These are phyloP conservation scores for Echinarachnius parma DNA, from an alignment of 53 echinoderm and acorn worm genomes.

Conservation along the genomic window DNA sequence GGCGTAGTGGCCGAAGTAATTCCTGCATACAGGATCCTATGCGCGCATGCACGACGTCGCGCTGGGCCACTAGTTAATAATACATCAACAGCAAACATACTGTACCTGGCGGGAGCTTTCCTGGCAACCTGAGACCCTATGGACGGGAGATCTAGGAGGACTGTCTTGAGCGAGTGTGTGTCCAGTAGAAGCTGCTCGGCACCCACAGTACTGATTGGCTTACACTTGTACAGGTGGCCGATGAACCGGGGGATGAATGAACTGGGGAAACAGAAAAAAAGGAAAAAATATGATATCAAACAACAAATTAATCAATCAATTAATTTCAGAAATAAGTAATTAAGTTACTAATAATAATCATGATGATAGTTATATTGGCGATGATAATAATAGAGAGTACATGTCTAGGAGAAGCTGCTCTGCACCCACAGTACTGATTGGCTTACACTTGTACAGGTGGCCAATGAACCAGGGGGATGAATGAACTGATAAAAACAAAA, in stretches of 20 bases:
- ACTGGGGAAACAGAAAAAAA: constrained; percentile 40
- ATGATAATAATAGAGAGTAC: no score
- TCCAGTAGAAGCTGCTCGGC: constrained; percentile 93
- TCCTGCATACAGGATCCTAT: no score
- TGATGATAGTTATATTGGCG: no score
- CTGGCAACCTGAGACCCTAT: constrained; percentile 92
- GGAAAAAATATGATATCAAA: no score
- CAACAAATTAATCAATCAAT: no score
- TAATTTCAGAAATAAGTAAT: no score
- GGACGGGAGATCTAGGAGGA: constrained; percentile 90
- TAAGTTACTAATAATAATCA: no score
- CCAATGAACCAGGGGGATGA: constrained; percentile 94
- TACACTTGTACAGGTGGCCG: constrained; percentile 87
- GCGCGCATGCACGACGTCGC: no score
- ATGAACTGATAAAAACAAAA: constrained; percentile 59
- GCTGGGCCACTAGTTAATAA: no score
- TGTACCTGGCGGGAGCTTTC: constrained; percentile 97
- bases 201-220: constrained; percentile 98
- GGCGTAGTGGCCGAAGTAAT: no score
- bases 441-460: constrained; percentile 93
- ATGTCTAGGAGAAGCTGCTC: constrained; percentile 91
- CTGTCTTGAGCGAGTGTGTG: constrained; percentile 97
- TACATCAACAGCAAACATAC: no score
- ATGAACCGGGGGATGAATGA: constrained; percentile 97
- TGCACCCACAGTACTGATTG: constrained; percentile 97